Evolutionary conservation across 2,888 invertebrate species (phyloP).

Genomic region (Hirtodrosophila trivittata): DNA sequence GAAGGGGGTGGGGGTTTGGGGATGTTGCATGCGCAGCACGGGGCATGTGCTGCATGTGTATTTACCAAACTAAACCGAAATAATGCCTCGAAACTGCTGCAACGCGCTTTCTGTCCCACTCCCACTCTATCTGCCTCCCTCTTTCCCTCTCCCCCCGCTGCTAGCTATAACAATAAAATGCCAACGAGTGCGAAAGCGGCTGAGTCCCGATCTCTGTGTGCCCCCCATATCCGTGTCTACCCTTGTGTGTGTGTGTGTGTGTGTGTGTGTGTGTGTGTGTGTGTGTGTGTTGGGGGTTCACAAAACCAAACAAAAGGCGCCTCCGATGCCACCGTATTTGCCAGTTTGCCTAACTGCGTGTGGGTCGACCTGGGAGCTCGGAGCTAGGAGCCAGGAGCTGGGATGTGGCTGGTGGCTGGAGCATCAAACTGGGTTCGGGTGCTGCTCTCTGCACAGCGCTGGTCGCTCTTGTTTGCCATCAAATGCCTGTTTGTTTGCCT

Average conservation of each 20-base stretch:
- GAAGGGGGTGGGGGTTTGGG: background rate
- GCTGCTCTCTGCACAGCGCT: slow-evolving; percentile 19
- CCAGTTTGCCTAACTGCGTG: slow-evolving; percentile 72
- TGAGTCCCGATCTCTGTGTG: slow-evolving; percentile 45
- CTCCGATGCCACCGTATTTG: slow-evolving; percentile 64
- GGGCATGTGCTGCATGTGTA: slow-evolving; percentile 65
- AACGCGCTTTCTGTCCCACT: slow-evolving; percentile 21
- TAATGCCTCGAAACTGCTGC: slow-evolving; percentile 73
- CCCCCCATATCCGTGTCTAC: background rate
- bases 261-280: slow-evolving; percentile 3
- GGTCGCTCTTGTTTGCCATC: slow-evolving; percentile 63
- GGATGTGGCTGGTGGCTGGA: too few relatives aligned
- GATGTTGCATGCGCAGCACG: slow-evolving; percentile 5
- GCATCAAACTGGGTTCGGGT: slow-evolving; percentile 7
- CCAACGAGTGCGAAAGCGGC: slow-evolving; percentile 69
- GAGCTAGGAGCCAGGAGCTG: background rate
- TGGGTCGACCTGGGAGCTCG: slow-evolving; percentile 43
- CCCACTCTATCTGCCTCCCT: too few relatives aligned
- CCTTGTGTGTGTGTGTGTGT: slow-evolving; percentile 1
- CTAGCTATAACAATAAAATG: slow-evolving; percentile 69
- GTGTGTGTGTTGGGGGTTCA: slow-evolving; percentile 10
- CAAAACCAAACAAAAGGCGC: slow-evolving; percentile 67
- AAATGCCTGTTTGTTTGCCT: slow-evolving; percentile 77
- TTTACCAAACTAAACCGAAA: slow-evolving; percentile 78
- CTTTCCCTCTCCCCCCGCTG: too few relatives aligned